Evolutionary conservation across 2,888 invertebrate genomes (phyloP).

Genomic region (Cataglyphis livida): DNA sequence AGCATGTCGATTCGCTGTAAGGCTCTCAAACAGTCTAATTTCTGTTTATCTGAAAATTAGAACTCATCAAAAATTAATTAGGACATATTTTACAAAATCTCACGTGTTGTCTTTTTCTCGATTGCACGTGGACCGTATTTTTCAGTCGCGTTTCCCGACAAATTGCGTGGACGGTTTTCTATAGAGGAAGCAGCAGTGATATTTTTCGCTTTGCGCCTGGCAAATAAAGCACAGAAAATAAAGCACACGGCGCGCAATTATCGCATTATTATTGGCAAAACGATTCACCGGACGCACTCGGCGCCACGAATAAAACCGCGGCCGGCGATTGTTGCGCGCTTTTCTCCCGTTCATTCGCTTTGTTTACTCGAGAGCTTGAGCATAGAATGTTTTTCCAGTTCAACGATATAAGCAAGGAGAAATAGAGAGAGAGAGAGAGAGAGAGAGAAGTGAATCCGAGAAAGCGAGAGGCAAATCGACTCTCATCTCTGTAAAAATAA

Average conservation of each 20-base stretch:
- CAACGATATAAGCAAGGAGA: slow-evolving; percentile 1
- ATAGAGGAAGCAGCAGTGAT: slow-evolving; percentile 15
- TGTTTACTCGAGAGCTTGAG: slow-evolving; percentile 28
- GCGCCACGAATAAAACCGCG: slow-evolving; percentile 25
- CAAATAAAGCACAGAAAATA: slow-evolving; percentile 42
- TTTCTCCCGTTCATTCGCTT: slow-evolving; percentile 44
- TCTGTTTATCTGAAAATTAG: background rate
- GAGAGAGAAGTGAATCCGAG: background rate
- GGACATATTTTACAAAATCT: background rate
- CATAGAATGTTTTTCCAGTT: slow-evolving; percentile 36
- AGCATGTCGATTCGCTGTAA: background rate
- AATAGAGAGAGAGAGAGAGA: too few species aligned
- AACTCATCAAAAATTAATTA: slow-evolving; percentile 20
- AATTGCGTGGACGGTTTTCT: background rate
- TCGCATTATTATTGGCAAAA: slow-evolving; percentile 54
- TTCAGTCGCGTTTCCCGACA: background rate
- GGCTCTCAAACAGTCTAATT: background rate
- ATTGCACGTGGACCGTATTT: background rate
- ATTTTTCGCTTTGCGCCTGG: slow-evolving; percentile 12
- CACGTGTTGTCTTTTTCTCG: slow-evolving; percentile 1
- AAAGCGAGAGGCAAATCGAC: background rate
- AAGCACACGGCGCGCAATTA: slow-evolving; percentile 47
- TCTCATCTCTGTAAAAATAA: slow-evolving; percentile 41
- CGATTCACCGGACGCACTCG: slow-evolving; percentile 41
- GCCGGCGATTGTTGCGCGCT: slow-evolving; percentile 19